These are phyloP conservation scores for Anoplopoma fimbria DNA, from an alignment of 2,113 vertebrate genomes.

Conservation along the genomic window DNA sequence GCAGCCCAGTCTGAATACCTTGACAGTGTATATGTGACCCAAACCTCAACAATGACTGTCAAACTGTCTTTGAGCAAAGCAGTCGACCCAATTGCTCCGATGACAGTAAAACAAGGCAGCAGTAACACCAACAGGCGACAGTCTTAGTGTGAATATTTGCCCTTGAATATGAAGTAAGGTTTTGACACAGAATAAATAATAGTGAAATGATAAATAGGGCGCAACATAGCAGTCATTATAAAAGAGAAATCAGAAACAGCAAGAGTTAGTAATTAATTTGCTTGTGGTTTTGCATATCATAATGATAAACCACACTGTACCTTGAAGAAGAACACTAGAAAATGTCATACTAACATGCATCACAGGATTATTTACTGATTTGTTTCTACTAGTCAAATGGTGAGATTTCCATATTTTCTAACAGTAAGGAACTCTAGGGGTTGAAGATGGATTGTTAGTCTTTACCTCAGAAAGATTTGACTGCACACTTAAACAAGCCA, in stretches of 20 bases:
- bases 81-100: background rate
- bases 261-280: background rate
- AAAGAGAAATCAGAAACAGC: background rate
- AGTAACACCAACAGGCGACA: background rate
- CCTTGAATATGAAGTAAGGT: background rate
- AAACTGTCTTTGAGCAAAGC: slow-evolving; percentile 8
- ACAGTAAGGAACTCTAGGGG: background rate
- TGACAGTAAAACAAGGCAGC: background rate
- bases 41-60: background rate
- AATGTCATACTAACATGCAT: background rate
- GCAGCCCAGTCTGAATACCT: background rate
- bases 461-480: background rate
- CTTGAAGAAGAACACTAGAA: background rate
- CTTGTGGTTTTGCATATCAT: background rate
- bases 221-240: background rate
- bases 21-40: background rate
- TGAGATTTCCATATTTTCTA: too few species aligned
- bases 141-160: background rate
- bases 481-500: background rate
- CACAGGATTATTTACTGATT: background rate
- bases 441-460: background rate
- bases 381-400: background rate
- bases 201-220: background rate
- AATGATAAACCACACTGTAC: background rate
- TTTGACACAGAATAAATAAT: background rate